Evolutionary conservation across 53 echinoderm and acorn worm genomes (phyloP).

Genomic region (Apostichopus leukothele): DNA sequence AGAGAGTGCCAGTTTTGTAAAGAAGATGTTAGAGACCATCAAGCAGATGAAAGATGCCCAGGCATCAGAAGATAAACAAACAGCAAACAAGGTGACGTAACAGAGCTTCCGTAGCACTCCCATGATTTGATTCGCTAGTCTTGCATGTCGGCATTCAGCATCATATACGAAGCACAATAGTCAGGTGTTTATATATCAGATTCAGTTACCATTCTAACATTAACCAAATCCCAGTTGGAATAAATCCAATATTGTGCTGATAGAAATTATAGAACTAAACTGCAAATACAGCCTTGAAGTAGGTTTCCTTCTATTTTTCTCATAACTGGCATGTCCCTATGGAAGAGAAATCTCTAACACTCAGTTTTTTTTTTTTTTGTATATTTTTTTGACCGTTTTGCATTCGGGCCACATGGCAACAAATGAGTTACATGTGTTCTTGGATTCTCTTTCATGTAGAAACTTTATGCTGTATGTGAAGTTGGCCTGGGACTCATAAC

Average conservation of each 20-base stretch:
- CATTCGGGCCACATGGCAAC: no score
- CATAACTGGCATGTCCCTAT: no score
- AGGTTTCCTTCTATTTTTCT: no score
- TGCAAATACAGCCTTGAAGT: no score
- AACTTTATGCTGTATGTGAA: slow-evolving; percentile 97
- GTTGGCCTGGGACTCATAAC: slow-evolving; percentile 79
- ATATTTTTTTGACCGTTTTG: no score
- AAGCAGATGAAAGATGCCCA: slow-evolving; percentile 97
- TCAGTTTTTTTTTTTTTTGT: no score
- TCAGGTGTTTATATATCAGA: background rate
- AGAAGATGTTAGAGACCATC: slow-evolving; percentile 93
- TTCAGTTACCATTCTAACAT: background rate
- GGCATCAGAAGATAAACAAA: slow-evolving; percentile 74
- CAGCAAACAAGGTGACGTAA: slow-evolving; percentile 74
- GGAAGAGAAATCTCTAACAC: no score
- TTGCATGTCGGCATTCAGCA: no score
- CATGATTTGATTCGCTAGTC: background rate
- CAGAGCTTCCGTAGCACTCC: background rate
- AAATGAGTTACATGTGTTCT: background rate
- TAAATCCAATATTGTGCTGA: no score
- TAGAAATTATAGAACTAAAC: no score
- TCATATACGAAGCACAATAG: no score
- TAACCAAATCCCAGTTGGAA: background rate
- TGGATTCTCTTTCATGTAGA: slow-evolving; percentile 53
- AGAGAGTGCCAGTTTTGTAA: slow-evolving; percentile 92